phyloP scores from a whole-genome alignment of 2,888 invertebrate species.

The Morpho achilles region DNA sequence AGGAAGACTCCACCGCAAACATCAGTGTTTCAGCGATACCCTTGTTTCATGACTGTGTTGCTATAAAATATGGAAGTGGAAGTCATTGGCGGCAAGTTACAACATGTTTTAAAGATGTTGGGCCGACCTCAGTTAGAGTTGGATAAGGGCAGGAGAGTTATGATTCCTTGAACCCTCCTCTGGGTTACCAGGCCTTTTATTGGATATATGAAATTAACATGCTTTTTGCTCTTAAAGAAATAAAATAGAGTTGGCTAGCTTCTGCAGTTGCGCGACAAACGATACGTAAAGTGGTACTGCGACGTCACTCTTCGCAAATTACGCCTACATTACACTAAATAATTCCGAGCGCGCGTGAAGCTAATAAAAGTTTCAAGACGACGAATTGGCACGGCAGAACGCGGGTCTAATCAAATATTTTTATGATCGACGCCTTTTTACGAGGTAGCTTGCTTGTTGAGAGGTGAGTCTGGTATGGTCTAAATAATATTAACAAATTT shows the following conservation, averaged over 20 bases:
- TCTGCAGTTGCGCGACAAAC: neutral
- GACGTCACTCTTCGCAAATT: conserved; percentile 31
- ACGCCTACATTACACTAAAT: conserved; percentile 37
- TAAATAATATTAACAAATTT: conserved; percentile 2
- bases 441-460: conserved; percentile 53
- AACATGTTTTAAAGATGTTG: no score
- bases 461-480: conserved; percentile 29
- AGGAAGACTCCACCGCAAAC: no score
- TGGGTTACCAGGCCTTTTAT: no score
- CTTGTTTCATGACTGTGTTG: no score
- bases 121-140: no score
- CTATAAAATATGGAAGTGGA: no score
- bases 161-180: no score
- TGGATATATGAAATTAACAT: no score
- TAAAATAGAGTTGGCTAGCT: neutral
- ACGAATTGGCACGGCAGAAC: conserved; percentile 60
- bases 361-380: conserved; percentile 69
- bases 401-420: conserved; percentile 74
- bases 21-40: no score
- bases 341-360: conserved; percentile 34
- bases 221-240: neutral
- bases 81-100: no score
- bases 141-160: no score
- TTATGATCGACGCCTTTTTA: conserved; percentile 77
- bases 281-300: conserved; percentile 2